These are phyloP conservation scores for Denticeps clupeoides DNA, from an alignment of 2,797 vertebrate genomes.

Conservation along the genomic window DNA sequence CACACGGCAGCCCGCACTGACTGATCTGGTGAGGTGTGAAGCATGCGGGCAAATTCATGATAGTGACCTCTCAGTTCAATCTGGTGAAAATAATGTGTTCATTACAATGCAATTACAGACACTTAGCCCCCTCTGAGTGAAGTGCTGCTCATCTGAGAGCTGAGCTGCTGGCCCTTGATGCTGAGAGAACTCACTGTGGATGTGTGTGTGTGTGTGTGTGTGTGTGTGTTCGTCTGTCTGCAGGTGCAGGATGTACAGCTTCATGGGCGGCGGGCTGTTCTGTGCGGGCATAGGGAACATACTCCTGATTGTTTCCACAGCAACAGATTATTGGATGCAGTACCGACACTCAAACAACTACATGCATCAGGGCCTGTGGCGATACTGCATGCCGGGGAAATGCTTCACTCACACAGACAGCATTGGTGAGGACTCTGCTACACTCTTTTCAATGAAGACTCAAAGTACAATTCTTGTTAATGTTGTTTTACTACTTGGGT, in stretches of 20 bases:
- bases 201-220: constrained; percentile 19
- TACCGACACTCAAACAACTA: constrained; percentile 57
- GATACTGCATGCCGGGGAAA: constrained; percentile 56
- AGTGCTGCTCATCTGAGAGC: constrained; percentile 33
- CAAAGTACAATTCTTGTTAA: too few species aligned
- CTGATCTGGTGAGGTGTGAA: constrained; percentile 45
- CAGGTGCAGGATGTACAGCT: constrained; percentile 66
- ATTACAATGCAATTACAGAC: constrained; percentile 63
- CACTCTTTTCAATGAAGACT: neutral
- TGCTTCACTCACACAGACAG: constrained; percentile 54
- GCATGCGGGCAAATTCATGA: constrained; percentile 34
- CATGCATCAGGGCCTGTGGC: constrained; percentile 60
- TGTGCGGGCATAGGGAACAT: constrained; percentile 63
- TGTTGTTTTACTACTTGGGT: too few species aligned
- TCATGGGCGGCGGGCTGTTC: constrained; percentile 65
- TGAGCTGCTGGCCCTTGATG: constrained; percentile 33
- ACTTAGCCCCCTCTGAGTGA: constrained; percentile 51
- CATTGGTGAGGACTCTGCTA: constrained; percentile 39
- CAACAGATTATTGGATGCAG: constrained; percentile 69
- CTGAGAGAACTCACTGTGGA: constrained; percentile 25
- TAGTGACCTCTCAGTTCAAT: constrained; percentile 43
- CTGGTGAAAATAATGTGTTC: constrained; percentile 58
- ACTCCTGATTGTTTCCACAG: constrained; percentile 69
- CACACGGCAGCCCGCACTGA: constrained; percentile 25
- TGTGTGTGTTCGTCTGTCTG: constrained; percentile 26